Conservation (phyloP, 1,140 invertebrate species). For the Holotrichia oblita region DNA sequence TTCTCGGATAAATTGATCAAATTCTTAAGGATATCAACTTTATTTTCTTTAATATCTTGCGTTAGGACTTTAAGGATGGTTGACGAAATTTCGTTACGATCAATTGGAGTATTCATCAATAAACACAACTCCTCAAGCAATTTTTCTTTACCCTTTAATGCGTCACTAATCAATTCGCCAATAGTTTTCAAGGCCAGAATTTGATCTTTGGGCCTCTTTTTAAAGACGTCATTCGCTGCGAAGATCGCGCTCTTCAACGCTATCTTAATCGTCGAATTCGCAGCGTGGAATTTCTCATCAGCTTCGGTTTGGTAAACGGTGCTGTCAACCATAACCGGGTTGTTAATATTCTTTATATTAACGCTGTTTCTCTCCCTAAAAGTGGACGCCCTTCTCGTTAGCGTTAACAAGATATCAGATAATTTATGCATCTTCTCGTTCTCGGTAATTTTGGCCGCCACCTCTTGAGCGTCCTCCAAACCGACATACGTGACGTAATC, state of each 20-base stretch:
- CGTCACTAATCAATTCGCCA: conserved; percentile 52
- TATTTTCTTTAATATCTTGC: conserved; percentile 54
- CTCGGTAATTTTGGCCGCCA: conserved; percentile 55
- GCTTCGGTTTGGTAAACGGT: conserved; percentile 47
- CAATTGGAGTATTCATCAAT: conserved; percentile 54
- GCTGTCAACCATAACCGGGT: conserved; percentile 45
- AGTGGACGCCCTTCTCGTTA: conserved; percentile 54
- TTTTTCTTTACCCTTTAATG: conserved; percentile 49
- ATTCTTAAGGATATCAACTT: conserved; percentile 52
- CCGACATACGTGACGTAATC: conserved; percentile 55
- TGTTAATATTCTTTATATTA: conserved; percentile 57
- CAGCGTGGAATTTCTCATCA: conserved; percentile 53
- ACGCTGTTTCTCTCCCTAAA: conserved; percentile 58
- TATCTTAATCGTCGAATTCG: conserved; percentile 54
- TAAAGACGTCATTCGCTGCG: conserved; percentile 59
- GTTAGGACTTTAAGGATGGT: conserved; percentile 54
- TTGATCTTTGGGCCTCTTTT: conserved; percentile 58
- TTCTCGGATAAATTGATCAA: conserved; percentile 50
- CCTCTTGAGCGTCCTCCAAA: conserved; percentile 53
- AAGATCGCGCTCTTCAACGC: conserved; percentile 57
- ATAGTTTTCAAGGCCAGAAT: conserved; percentile 54
- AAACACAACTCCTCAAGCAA: conserved; percentile 52
- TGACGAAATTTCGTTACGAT: conserved; percentile 54
- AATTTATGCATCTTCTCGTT: conserved; percentile 56
- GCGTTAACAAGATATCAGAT: conserved; percentile 57